Conservation (phyloP, 2,797 vertebrate genomes). For the Emys orbicularis region DNA sequence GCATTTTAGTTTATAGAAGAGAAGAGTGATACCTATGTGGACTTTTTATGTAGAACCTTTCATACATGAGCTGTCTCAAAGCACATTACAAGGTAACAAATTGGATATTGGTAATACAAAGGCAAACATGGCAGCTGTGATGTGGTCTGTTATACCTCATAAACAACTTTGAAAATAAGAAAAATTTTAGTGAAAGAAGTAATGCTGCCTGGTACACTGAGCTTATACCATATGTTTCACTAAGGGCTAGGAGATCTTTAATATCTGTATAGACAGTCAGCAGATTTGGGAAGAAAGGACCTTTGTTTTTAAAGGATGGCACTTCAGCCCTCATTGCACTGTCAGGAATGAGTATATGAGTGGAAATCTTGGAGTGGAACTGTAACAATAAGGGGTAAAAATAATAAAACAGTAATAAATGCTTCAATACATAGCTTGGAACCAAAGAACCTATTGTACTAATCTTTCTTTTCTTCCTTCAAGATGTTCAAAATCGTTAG, state of each 20-base stretch:
- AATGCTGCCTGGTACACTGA: background rate
- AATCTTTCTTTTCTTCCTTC: background rate
- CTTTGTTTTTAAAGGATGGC: background rate
- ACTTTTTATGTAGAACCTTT: background rate
- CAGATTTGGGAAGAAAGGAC: background rate
- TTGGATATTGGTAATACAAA: background rate
- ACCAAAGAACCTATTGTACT: background rate
- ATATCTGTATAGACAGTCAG: background rate
- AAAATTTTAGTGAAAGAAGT: background rate
- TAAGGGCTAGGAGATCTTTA: background rate
- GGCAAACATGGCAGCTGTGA: background rate
- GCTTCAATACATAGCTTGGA: background rate
- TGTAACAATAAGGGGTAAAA: background rate
- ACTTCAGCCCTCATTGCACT: background rate
- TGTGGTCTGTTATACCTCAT: background rate
- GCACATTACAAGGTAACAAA: background rate
- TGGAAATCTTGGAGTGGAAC: background rate
- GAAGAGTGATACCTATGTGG: background rate
- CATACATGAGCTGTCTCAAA: background rate
- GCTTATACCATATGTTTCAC: background rate
- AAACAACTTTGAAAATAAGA: background rate
- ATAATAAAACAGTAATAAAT: background rate
- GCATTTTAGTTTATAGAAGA: background rate
- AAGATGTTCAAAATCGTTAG: background rate
- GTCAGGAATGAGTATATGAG: background rate